Evolutionary conservation across 2,113 vertebrate genomes (phyloP).

Genomic region (Aspidoscelis tigris): DNA sequence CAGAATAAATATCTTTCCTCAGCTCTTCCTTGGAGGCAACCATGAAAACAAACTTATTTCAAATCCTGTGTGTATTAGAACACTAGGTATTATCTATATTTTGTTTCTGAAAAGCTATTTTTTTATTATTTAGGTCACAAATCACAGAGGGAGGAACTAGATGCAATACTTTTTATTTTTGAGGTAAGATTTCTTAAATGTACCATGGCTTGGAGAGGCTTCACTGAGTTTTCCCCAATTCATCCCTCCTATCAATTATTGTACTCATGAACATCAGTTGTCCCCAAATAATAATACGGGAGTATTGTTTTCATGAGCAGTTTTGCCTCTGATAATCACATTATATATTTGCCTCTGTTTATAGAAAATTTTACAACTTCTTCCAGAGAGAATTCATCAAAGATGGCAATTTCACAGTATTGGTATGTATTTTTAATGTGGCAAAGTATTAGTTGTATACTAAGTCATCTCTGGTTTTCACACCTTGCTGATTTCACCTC

Average conservation of each 20-base stretch:
- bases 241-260: too few relatives aligned
- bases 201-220: too few relatives aligned
- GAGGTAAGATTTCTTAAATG: conserved; percentile 83
- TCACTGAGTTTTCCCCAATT: too few relatives aligned
- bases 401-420: conserved; percentile 99
- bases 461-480: conserved; percentile 5
- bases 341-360: conserved; percentile 52
- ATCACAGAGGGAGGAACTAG: conserved; percentile 97
- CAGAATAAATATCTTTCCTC: neutral
- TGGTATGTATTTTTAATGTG: conserved; percentile 77
- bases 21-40: neutral
- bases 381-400: conserved; percentile 95
- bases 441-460: conserved; percentile 12
- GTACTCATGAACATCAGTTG: too few relatives aligned
- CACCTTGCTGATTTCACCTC: neutral
- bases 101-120: neutral
- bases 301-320: too few relatives aligned
- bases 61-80: neutral
- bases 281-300: too few relatives aligned
- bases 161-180: conserved; percentile 99
- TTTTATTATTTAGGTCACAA: conserved; percentile 88
- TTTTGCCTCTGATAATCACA: rapidly evolving
- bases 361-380: conserved; percentile 98
- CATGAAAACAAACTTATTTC: neutral
- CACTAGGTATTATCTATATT: neutral